Evolutionary conservation across 2,113 vertebrate genomes (phyloP), one percentile per base, ranked within the genome.

Genomic region (Lophius piscatorius): DNA sequence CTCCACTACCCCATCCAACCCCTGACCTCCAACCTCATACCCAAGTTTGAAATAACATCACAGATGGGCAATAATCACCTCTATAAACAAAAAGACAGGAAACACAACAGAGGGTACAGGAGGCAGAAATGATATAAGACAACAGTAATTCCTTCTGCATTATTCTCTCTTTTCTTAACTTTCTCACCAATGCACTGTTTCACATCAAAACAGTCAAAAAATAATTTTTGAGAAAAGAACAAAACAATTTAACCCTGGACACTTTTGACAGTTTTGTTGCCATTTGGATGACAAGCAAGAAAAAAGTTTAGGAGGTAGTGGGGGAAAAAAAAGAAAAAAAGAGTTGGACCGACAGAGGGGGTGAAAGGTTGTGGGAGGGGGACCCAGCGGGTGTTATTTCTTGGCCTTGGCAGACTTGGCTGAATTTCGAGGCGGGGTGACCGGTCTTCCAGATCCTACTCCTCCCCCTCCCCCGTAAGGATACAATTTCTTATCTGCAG

Each of bases 401-500:
- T 98, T 98, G 88, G 94, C 92, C 91, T 98, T 97, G 20, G 84
- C 78, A 1, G 88, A 71, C 84, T 92, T 91, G 83, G 96, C 94
- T 42, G 95, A 96, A 85, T 97, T 97, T 71, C 96, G 92, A 1
- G 96, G 96, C 0, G 96, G 96, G 33, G 96, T 98, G 58, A 98
- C 92, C 0, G 96, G 96, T 52, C 96, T 91, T n/a, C 94, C 95
- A 6, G 90, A 90, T 0, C 93, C 93, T 20, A 95, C 83, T 57
- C 87, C 93, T 52, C 93, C 95, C 23, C 94, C 90, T 65, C 93
- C 93, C 23, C 94, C 94, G 0, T 97, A 98, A 67, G 94, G 94
- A 83, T 95, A 95, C 83, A 97, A 93, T 89, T 97, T 98, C 91
- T 98, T 98, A 89, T 98, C 96, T 0, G 96, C 96, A 16, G 96